A percentile compares a stretch with the other conserved stretches of the same genome.
Evolutionary conservation across 1,140 invertebrate species (phyloP).

Genomic region (Paraescarpia echinospica): DNA sequence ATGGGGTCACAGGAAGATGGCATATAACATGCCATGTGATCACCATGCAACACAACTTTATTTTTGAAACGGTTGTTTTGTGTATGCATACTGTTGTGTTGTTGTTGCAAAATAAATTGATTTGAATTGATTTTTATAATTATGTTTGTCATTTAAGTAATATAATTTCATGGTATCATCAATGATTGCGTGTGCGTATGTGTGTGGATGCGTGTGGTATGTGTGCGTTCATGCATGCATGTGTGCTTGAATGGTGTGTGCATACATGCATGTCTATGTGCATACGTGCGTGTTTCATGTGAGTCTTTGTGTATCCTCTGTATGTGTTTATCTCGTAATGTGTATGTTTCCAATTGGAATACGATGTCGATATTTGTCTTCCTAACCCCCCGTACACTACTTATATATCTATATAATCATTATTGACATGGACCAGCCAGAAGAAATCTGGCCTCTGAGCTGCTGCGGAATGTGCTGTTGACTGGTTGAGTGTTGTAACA

Average conservation of each 20-base stretch:
- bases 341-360: not conserved
- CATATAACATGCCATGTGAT: too few relatives aligned
- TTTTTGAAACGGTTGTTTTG: too few relatives aligned
- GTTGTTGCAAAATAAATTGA: too few relatives aligned
- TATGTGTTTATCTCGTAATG: not conserved
- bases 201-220: not conserved
- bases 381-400: not conserved
- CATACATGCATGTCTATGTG: not conserved
- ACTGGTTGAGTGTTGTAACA: not conserved
- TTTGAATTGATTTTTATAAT: too few relatives aligned
- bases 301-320: not conserved
- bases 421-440: not conserved
- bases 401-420: not conserved
- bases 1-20: too few relatives aligned
- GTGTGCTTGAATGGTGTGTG: not conserved
- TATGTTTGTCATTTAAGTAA: too few relatives aligned
- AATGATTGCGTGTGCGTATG: not conserved
- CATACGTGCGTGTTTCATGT: not conserved
- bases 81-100: too few relatives aligned
- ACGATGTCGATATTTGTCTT: not conserved
- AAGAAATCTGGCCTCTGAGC: not conserved
- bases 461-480: not conserved
- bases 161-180: not conserved
- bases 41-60: too few relatives aligned
- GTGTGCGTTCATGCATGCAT: not conserved